Base-by-base conservation (phyloP, 2,113 vertebrate genomes). In the Percopsis transmontana region DNA sequence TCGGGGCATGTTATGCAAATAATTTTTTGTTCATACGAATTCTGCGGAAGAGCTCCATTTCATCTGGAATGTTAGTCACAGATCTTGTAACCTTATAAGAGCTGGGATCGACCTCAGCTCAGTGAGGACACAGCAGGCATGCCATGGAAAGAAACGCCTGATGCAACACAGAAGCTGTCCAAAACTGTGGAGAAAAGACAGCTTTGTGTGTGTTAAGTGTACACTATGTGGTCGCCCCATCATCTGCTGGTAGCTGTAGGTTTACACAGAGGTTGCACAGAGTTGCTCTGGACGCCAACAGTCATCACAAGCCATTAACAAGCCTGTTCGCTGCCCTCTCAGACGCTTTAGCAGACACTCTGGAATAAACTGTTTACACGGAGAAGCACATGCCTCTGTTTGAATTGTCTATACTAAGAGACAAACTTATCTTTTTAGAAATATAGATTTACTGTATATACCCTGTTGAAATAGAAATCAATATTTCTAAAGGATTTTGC, bases 291-390 rank as follows among this genome's bases (percentile, higher is more conserved):
- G 8, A 67, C 42, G 52, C 60, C 71, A 61, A 56, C 24, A 48
- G n/a, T 42, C 9, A 54, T 72, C 55, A 38, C 47, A 50, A 27
- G 41, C 23, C 27, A 38, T 67, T 39, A 67, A 58, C 16, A 50
- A n/a, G 41, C 66, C 64, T 58, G 70, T 50, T 70, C 57, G 10
- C 19, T 72, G 40, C 71, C 42, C n/a, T 23, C 44, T 16, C 53
- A 52, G 52, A 59, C 21, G 33, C 51, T 14, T 12, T 14, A 55
- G 3, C 13, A 16, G 20, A 55, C 33, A 27, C 38, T 24, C 20
- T n/a, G 40, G 67, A 21, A 74, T 72, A 81, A 74, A 77, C 57
- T 59, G 62, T 82, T 77, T 73, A 74, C 68, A 76, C 19, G 47
- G 19, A 23, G 19, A 59, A 24, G 45, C 40, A 52, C 53, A 61